These are phyloP conservation scores for Sarcophaga peregrina DNA, from an alignment of 1,140 invertebrate genomes.

Conservation along the genomic window DNA sequence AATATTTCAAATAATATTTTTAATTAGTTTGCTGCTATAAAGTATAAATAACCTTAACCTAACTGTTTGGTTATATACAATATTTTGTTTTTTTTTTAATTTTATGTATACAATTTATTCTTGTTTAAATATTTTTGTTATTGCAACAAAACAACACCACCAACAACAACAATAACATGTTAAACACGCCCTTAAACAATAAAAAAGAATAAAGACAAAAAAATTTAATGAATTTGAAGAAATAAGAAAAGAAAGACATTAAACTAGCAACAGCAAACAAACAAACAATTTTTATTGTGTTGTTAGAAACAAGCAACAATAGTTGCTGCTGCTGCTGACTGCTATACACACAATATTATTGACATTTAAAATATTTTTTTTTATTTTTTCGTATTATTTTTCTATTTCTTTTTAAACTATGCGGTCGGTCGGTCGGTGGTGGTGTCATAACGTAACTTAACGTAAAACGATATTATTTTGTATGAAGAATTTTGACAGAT, in stretches of 20 bases:
- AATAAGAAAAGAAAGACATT: neutral
- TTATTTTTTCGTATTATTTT: too few species aligned
- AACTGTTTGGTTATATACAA: neutral
- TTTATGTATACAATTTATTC: neutral
- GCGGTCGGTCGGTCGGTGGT: too few species aligned
- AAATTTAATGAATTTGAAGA: neutral
- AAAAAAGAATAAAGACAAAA: neutral
- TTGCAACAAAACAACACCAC: constrained; percentile 5
- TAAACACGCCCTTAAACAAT: constrained; percentile 30
- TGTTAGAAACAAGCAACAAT: too few species aligned
- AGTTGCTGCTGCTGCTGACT: too few species aligned
- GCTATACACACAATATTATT: too few species aligned
- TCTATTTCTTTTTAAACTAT: too few species aligned
- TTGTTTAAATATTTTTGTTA: neutral
- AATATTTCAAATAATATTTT: too few species aligned
- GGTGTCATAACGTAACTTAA: neutral
- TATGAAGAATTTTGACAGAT: constrained; percentile 25
- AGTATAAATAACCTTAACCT: constrained; percentile 17
- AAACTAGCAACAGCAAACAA: neutral
- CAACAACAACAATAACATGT: neutral
- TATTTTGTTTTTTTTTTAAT: neutral
- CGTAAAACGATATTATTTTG: neutral
- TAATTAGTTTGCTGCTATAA: neutral
- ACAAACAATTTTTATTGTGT: neutral
- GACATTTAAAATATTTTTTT: too few species aligned